Conservation (phyloP, 2,113 vertebrate genomes). For the Aegotheles bennettii region DNA sequence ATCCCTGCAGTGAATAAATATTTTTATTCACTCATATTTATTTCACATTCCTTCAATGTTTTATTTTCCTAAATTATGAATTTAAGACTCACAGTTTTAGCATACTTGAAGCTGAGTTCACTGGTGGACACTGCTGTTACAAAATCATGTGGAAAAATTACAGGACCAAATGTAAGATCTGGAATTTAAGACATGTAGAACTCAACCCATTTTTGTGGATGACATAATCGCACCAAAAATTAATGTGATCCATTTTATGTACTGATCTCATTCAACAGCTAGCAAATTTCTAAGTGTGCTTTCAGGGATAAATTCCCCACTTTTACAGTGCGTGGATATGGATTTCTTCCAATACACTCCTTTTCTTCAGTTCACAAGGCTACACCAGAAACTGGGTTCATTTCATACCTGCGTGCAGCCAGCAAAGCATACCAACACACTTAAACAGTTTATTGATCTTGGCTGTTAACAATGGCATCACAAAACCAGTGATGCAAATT, state of each 20-base stretch:
- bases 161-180: not conserved
- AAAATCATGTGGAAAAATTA: not conserved
- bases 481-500: conserved; percentile 47
- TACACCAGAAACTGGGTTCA: conserved; percentile 19
- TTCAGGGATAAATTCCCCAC: conserved; percentile 30
- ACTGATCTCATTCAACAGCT: conserved; percentile 21
- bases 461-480: conserved; percentile 10
- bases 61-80: not conserved
- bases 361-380: not conserved
- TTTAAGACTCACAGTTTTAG: not conserved
- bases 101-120: not conserved
- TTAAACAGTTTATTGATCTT: conserved; percentile 63
- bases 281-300: conserved; percentile 27
- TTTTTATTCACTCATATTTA: not conserved
- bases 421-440: conserved; percentile 54
- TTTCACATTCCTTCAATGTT: not conserved
- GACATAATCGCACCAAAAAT: not conserved
- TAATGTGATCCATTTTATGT: not conserved
- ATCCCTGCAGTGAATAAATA: not conserved
- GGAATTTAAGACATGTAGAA: conserved; percentile 36
- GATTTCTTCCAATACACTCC: conserved; percentile 9
- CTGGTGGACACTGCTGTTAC: not conserved
- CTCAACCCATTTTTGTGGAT: not conserved
- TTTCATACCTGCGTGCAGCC: conserved; percentile 41
- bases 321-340: not conserved